Evolutionary conservation across 2,797 vertebrate genomes (phyloP), one percentile per base, ranked within the genome.

Genomic region (Lagorchestes hirsutus): DNA sequence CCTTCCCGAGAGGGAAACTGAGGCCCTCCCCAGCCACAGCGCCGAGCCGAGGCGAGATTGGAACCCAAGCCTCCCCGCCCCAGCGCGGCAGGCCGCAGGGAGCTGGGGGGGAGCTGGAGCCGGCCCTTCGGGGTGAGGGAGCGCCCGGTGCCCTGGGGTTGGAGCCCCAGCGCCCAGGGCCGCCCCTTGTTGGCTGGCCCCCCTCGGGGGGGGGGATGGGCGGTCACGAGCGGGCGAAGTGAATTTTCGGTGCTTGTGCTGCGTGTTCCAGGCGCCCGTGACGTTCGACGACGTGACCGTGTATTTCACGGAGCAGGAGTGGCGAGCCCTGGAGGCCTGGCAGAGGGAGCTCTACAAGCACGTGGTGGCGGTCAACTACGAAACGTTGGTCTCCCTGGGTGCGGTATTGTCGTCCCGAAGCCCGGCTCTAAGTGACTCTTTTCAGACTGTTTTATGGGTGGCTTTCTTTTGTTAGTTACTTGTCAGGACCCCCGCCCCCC

Each of bases 301-400:
- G 9, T 98, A 96, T 40, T 98, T 98, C 97, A 98, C 98, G 1
- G 40, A 98, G 96, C 98, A 98, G 97, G 98, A 98, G 0, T 98
- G 97, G 98, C 96, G 98, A 94, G 98, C 97, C 95, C 96, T 98
- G 97, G 97, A 98, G 93, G 98, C 98, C 93, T 98, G 98, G 98
- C 98, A 98, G 98, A 98, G 98, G 97, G 98, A 98, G 96, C 97
- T 98, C 0, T 98, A 98, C 97, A 98, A 98, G 96, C 98, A 98
- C 0, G 97, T 98, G 96, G 98, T 98, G 98, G 98, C 98, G 97
- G 97, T 97, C 10, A 97, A 98, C 96, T 98, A 98, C 0, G 98
- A 98, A 57, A 98, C 98, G 0, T 93, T 98, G 56, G 97, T 98
- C 97, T 98, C 98, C 5, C 56, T 98, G 97, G 98, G 98, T 98